Conservation (phyloP, 2,888 invertebrate genomes). For the Furcula furcula region DNA sequence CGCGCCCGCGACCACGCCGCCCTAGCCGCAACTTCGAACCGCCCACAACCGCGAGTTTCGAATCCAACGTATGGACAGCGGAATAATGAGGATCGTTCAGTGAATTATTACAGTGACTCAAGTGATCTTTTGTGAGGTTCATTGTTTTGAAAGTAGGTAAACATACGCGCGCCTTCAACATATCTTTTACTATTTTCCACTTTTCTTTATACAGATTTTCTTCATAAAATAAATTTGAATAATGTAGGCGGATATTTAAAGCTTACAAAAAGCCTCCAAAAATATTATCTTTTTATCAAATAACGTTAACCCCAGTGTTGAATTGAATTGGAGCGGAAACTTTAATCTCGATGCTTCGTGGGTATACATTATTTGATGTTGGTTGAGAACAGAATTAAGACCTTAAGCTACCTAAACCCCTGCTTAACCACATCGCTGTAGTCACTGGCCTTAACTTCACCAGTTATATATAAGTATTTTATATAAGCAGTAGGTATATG, state of each 20-base stretch:
- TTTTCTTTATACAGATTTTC: no score
- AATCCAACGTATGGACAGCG: constrained; percentile 29
- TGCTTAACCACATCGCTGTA: constrained; percentile 8
- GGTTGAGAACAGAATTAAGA: constrained; percentile 11
- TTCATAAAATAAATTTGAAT: no score
- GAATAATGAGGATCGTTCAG: constrained; percentile 38
- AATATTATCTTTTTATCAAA: constrained; percentile 4
- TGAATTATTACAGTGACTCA: constrained; percentile 31
- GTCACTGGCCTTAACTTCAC: constrained; percentile 8
- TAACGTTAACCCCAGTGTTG: constrained; percentile 4
- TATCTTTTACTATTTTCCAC: no score
- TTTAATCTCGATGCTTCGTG: constrained; percentile 8
- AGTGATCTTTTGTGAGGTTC: constrained; percentile 33
- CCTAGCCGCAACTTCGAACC: constrained; percentile 35
- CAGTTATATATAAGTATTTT: constrained; percentile 4
- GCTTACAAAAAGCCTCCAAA: constrained; percentile 2
- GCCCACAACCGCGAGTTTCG: constrained; percentile 35
- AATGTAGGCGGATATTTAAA: no score
- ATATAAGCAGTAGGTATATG: constrained; percentile 7
- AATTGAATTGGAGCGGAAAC: constrained; percentile 15
- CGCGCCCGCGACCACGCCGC: constrained; percentile 43
- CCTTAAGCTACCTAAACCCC: constrained; percentile 12
- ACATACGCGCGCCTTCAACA: no score
- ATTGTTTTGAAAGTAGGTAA: constrained; percentile 14
- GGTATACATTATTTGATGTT: constrained; percentile 12